Conservation (phyloP, 2,888 invertebrate genomes). For the Formica aserva region DNA sequence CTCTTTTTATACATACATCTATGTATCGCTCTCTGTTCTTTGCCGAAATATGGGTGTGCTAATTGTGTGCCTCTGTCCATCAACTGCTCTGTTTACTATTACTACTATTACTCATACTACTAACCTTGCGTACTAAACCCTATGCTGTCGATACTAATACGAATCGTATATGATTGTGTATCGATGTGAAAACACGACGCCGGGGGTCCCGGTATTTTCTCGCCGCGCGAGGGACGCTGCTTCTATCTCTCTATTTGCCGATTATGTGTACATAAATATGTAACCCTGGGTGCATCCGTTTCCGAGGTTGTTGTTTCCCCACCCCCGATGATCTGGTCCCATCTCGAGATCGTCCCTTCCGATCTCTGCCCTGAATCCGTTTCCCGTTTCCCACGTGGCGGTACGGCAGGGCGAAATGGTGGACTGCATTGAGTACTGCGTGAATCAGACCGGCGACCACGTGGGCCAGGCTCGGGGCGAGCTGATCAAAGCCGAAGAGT, state of each 20-base stretch:
- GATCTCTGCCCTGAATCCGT: background rate
- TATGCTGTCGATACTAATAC: constrained; percentile 73
- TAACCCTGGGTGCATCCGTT: constrained; percentile 44
- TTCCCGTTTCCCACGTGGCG: constrained; percentile 45
- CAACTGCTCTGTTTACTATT: constrained; percentile 83
- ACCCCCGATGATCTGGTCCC: constrained; percentile 13
- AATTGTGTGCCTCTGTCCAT: constrained; percentile 85
- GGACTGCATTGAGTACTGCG: constrained; percentile 97
- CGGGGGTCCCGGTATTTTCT: constrained; percentile 15
- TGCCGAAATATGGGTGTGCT: constrained; percentile 83
- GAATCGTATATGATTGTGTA: constrained; percentile 64
- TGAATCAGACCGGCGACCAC: constrained; percentile 94
- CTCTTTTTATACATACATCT: constrained; percentile 60
- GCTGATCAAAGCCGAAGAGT: constrained; percentile 92
- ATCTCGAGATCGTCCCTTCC: constrained; percentile 1
- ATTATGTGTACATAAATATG: constrained; percentile 50
- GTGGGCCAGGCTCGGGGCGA: constrained; percentile 93
- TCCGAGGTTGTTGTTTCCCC: constrained; percentile 32
- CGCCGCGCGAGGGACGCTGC: constrained; percentile 33
- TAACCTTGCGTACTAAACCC: constrained; percentile 75
- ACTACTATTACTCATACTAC: constrained; percentile 66
- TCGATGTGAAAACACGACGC: constrained; percentile 36
- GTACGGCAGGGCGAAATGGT: constrained; percentile 94
- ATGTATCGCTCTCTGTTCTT: constrained; percentile 73
- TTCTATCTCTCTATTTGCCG: constrained; percentile 45